Conservation (phyloP, 1,140 invertebrate genomes). For the Psix sp. region DNA sequence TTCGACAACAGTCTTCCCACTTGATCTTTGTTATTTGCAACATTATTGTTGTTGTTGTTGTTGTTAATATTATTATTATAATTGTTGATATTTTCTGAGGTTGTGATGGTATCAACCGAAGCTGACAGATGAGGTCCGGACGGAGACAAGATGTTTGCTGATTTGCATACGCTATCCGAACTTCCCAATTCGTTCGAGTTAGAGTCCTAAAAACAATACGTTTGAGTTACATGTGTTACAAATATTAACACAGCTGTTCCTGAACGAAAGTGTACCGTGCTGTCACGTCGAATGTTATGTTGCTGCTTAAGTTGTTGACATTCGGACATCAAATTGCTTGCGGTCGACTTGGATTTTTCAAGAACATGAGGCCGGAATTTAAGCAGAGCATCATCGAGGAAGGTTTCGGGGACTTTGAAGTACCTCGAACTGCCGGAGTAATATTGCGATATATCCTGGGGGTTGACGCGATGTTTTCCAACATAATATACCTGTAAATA, state of each 20-base stretch:
- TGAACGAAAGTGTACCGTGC: too few relatives aligned
- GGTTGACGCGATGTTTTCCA: slow-evolving; percentile 85
- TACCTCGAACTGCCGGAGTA: slow-evolving; percentile 65
- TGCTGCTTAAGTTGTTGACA: slow-evolving; percentile 70
- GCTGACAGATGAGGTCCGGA: slow-evolving; percentile 59
- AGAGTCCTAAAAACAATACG: slow-evolving; percentile 64
- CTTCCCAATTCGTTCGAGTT: slow-evolving; percentile 70
- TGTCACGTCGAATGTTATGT: slow-evolving; percentile 68
- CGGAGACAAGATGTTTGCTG: slow-evolving; percentile 36
- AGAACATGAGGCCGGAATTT: slow-evolving; percentile 89
- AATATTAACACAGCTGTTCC: too few relatives aligned
- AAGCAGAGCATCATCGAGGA: slow-evolving; percentile 92
- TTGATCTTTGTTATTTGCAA: slow-evolving; percentile 31
- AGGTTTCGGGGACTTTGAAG: slow-evolving; percentile 90
- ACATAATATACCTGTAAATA: slow-evolving; percentile 87
- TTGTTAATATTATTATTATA: slow-evolving; percentile 18
- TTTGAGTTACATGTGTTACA: too few relatives aligned
- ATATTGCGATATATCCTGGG: slow-evolving; percentile 32
- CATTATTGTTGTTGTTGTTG: slow-evolving; percentile 46
- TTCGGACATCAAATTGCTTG: slow-evolving; percentile 67
- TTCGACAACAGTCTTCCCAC: slow-evolving; percentile 42
- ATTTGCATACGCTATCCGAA: slow-evolving; percentile 65
- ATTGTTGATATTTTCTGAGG: slow-evolving; percentile 49
- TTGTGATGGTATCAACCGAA: slow-evolving; percentile 68
- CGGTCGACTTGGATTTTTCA: slow-evolving; percentile 80